phyloP scores from a whole-genome alignment of 2,797 vertebrate genomes.

The Anniella stebbinsi region DNA sequence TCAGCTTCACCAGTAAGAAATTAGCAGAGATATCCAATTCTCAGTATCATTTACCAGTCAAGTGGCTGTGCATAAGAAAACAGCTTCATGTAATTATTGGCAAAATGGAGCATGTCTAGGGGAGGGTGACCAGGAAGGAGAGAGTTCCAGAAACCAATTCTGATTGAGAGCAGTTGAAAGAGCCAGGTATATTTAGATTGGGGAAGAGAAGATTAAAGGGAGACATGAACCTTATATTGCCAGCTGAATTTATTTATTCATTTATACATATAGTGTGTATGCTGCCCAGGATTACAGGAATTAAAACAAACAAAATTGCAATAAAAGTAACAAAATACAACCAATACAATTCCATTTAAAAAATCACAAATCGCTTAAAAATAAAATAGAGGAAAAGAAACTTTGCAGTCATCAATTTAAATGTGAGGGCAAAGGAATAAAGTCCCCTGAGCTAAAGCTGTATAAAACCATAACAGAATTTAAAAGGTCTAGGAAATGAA shows the following conservation, averaged over 20 bases:
- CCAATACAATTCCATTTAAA: background rate
- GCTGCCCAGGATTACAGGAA: background rate
- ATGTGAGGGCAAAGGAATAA: background rate
- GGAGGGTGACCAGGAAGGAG: too few relatives aligned
- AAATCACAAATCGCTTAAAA: background rate
- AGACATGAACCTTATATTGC: background rate
- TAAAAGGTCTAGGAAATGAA: background rate
- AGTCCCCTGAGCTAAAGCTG: background rate
- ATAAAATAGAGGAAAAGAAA: background rate
- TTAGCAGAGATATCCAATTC: background rate
- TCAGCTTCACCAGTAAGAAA: background rate
- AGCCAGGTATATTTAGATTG: background rate
- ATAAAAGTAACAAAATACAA: background rate
- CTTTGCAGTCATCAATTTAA: background rate
- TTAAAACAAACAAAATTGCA: background rate
- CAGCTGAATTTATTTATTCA: background rate
- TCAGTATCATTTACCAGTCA: too few relatives aligned
- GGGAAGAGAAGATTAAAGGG: background rate
- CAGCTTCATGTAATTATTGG: background rate
- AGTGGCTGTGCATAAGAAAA: too few relatives aligned
- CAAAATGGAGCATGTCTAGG: too few relatives aligned
- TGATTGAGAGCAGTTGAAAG: background rate
- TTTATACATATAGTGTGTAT: background rate
- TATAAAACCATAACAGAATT: background rate
- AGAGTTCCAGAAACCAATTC: background rate